Conservation (phyloP, 1,140 invertebrate species). For the Drosophila fuyamai region DNA sequence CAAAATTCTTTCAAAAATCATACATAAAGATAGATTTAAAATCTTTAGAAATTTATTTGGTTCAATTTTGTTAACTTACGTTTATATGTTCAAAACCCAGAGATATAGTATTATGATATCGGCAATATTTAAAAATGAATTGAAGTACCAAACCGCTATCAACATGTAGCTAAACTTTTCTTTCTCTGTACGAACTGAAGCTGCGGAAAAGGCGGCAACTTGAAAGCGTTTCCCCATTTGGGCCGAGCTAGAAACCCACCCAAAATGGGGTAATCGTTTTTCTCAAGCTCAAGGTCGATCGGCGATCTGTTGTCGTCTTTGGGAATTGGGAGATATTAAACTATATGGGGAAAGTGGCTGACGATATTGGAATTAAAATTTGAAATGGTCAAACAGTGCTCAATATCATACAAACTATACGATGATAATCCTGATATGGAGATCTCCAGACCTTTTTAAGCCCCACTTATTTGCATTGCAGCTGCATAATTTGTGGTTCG, state of each 20-base stretch:
- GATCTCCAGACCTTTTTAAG: background rate
- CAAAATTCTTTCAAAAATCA: no score
- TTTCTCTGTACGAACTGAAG: slow-evolving; percentile 1
- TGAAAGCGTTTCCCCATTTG: slow-evolving; percentile 56
- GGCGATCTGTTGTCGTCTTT: slow-evolving; percentile 20
- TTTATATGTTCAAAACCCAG: no score
- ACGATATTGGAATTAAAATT: background rate
- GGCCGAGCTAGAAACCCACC: slow-evolving; percentile 24
- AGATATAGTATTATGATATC: no score
- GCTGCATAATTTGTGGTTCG: slow-evolving; percentile 10
- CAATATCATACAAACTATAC: no score
- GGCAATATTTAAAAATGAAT: no score
- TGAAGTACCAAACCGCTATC: no score
- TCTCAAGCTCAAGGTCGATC: slow-evolving; percentile 40
- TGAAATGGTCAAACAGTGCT: background rate
- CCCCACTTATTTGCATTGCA: slow-evolving; percentile 11
- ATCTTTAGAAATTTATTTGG: no score
- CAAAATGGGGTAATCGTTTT: slow-evolving; percentile 17
- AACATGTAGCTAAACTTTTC: background rate
- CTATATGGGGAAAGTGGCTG: background rate
- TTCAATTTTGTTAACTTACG: no score
- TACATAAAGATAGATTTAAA: no score
- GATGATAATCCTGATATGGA: no score
- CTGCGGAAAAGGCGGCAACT: slow-evolving; percentile 49
- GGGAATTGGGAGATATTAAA: background rate